Base-by-base conservation (phyloP, 2,888 invertebrate species). In the Balanococcus diminutus region DNA sequence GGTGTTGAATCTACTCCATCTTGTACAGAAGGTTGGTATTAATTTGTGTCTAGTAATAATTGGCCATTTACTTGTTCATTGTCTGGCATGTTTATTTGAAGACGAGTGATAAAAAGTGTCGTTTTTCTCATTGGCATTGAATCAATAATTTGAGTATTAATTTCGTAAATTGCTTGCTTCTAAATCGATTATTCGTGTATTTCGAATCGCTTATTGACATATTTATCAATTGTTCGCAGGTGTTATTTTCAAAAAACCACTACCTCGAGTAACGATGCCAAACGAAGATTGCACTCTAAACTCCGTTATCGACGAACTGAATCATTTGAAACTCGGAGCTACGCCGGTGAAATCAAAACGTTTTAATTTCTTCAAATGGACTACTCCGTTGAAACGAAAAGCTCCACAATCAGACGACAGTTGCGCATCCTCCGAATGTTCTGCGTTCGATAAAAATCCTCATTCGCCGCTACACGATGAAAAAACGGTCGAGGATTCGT, bases 211-310 rank as follows among this genome's bases (percentile, higher is more conserved):
- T 3, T 67, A 22, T 11, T 67, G 25, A 28, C 22, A 5, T 32
- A 51, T 51, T 51, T 51, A 19, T 51, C 51, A 19, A 19, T 14
- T 5, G 9, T 56, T 22, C 1, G 9, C 19, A 79, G 75, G 28
- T 31, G n/a, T 79, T 19, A 25, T 36, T 36, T 79, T 79, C 36
- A 79, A 79, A 36, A 79, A 79, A 79, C 75, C 75, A 19, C 22
- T 19, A 36, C 32, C 75, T 16, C 22, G 28, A 75, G 75, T n/a
- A 75, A 75, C 31, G 0, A 36, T 79, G 75, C 9, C 75, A 3
- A 79, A 79, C 14, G 75, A 79, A 32, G 75, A 79, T 16, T 19
- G n/a, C 75, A 19, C 9, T 0, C 19, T 79, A 19, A 36, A 36
- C n/a, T 32, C 36, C 16, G 2, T 79, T 19, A 79, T 79, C 36